Percentiles rank a stretch among this genome's conserved stretches.
phyloP scores from a whole-genome alignment of 2,888 invertebrate genomes.

The Lasioglossum morio region DNA sequence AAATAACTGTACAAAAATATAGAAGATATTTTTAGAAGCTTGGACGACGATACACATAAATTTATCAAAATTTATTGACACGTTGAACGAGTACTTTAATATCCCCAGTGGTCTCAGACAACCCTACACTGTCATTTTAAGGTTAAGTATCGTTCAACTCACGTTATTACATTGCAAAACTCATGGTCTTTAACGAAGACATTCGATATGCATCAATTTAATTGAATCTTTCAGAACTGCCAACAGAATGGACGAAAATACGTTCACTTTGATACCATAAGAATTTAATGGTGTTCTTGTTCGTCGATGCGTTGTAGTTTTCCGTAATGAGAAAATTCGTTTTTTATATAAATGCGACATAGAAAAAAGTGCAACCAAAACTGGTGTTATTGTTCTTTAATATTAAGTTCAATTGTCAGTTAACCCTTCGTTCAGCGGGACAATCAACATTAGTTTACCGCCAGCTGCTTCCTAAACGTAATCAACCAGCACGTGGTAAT shows the following conservation, averaged over 20 bases:
- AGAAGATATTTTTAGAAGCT: not conserved
- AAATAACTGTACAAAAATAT: not conserved
- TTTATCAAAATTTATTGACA: constrained; percentile 8
- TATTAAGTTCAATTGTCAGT: constrained; percentile 81
- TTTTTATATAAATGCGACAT: not conserved
- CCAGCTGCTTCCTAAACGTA: constrained; percentile 76
- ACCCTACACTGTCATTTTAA: constrained; percentile 16
- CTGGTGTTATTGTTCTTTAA: constrained; percentile 68
- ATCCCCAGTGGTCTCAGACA: constrained; percentile 4
- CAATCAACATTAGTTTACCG: constrained; percentile 78
- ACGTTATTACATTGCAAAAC: constrained; percentile 19
- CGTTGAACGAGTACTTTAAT: not conserved
- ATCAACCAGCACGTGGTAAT: constrained; percentile 67
- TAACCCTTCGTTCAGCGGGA: constrained; percentile 76
- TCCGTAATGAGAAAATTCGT: not conserved
- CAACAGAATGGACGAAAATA: not conserved
- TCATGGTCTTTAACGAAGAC: not conserved
- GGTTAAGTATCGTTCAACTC: constrained; percentile 14
- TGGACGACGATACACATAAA: not conserved
- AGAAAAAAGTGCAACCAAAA: constrained; percentile 37
- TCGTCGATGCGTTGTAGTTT: not conserved
- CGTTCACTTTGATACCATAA: not conserved
- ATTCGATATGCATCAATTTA: constrained; percentile 13
- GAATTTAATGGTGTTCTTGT: not conserved
- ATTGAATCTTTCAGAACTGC: not conserved